These are phyloP conservation scores for Xenopus laevis DNA, from an alignment of 2,113 vertebrate species.

Conservation along the genomic window DNA sequence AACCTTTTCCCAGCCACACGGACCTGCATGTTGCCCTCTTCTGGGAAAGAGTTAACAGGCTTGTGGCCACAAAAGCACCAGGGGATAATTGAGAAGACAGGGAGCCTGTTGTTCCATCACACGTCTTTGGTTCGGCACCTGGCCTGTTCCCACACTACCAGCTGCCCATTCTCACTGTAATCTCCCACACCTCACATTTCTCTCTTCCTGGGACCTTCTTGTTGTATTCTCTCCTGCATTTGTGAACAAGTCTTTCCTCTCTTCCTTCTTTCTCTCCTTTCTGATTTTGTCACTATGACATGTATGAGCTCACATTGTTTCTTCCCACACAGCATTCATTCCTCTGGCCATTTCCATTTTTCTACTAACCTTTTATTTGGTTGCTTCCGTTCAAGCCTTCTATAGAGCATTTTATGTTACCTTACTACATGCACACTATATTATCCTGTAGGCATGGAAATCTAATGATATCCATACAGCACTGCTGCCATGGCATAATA, in stretches of 20 bases:
- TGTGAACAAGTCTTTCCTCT: neutral
- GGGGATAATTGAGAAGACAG: slow-evolving; percentile 28
- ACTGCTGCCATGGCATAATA: no score
- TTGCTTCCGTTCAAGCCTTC: no score
- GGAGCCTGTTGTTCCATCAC: slow-evolving; percentile 23
- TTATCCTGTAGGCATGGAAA: no score
- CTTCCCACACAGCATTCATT: no score
- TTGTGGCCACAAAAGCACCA: slow-evolving; percentile 25
- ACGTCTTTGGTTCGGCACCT: slow-evolving; percentile 24
- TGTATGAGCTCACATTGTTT: no score
- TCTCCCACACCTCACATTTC: neutral
- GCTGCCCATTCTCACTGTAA: slow-evolving; percentile 35
- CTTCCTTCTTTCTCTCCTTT: neutral
- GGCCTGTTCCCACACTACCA: slow-evolving; percentile 40
- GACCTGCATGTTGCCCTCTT: slow-evolving; percentile 1
- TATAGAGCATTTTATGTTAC: no score
- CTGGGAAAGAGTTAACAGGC: slow-evolving; percentile 27
- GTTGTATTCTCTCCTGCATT: neutral
- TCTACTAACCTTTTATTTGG: no score
- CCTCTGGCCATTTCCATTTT: no score
- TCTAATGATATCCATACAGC: no score
- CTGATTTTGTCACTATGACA: no score
- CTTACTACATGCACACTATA: no score
- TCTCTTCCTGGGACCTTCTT: neutral
- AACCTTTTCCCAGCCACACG: slow-evolving; percentile 20